Evolutionary conservation across 2,888 invertebrate genomes (phyloP).

Genomic region (Erannis defoliaria): DNA sequence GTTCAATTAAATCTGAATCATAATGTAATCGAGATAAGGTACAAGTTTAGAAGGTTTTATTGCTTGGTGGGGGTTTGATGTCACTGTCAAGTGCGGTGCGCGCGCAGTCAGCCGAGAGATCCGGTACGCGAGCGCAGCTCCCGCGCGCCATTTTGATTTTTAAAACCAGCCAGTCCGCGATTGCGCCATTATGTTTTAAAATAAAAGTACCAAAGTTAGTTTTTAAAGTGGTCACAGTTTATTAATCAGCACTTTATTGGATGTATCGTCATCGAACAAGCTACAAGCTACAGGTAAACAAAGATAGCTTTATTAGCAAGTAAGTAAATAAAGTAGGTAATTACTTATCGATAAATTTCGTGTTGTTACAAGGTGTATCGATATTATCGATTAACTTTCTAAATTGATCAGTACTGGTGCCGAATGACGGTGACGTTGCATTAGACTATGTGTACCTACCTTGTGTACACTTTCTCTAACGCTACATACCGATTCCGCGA

Average conservation of each 20-base stretch:
- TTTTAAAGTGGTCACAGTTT: conserved; percentile 32
- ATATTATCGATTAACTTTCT: conserved; percentile 73
- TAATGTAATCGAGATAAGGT: conserved; percentile 46
- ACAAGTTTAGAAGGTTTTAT: conserved; percentile 42
- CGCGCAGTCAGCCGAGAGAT: conserved; percentile 74
- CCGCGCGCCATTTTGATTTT: conserved; percentile 26
- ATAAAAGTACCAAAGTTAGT: conserved; percentile 33
- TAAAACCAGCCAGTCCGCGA: conserved; percentile 37
- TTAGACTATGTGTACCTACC: conserved; percentile 57
- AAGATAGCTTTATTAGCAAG: conserved; percentile 29
- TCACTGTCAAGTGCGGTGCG: conserved; percentile 68
- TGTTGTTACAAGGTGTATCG: conserved; percentile 45
- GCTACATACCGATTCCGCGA: conserved; percentile 47
- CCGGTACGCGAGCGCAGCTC: conserved; percentile 65
- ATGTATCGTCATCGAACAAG: conserved; percentile 26
- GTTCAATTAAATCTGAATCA: conserved; percentile 44
- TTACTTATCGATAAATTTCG: conserved; percentile 41
- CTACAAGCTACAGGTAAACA: conserved; percentile 38
- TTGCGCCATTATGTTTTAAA: conserved; percentile 39
- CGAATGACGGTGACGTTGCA: conserved; percentile 61
- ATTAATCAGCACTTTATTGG: not conserved
- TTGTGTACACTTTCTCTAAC: conserved; percentile 74
- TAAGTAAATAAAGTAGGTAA: conserved; percentile 17
- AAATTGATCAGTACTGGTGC: conserved; percentile 67
- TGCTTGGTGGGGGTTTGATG: conserved; percentile 64